Conservation (phyloP, 1,140 invertebrate species). For the Orius laevigatus region DNA sequence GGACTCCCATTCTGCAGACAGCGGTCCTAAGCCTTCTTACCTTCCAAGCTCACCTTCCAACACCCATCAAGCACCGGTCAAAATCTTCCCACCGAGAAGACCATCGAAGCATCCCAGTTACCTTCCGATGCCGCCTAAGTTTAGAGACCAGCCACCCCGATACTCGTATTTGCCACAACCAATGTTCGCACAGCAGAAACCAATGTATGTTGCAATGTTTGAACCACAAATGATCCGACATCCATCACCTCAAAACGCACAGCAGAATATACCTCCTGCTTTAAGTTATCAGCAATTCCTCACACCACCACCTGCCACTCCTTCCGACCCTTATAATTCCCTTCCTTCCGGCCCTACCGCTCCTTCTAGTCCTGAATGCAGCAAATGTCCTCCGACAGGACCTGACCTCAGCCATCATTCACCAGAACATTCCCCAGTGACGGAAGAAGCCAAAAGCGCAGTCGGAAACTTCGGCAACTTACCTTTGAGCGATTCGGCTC, state of each 20-base stretch:
- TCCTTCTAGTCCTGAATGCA: conserved; percentile 12
- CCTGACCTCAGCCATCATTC: conserved; percentile 7
- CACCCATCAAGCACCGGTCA: no score
- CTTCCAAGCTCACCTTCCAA: no score
- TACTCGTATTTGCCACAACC: not conserved
- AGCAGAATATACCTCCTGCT: not conserved
- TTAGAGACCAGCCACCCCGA: not conserved
- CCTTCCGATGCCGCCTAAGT: not conserved
- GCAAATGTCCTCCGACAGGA: conserved; percentile 13
- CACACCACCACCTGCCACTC: conserved; percentile 7
- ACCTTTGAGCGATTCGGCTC: conserved; percentile 14
- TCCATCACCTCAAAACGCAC: not conserved
- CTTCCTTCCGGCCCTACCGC: conserved; percentile 7
- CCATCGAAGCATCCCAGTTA: not conserved
- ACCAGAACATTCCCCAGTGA: not conserved
- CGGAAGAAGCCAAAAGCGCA: conserved; percentile 7
- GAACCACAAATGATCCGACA: no score
- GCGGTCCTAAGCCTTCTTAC: no score
- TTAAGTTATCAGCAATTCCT: conserved; percentile 10
- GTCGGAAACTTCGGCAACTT: conserved; percentile 14
- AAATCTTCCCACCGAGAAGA: no score
- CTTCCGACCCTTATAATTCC: conserved; percentile 6
- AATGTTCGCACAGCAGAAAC: no score
- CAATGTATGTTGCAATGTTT: no score
- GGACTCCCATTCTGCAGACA: not conserved